Conservation (phyloP, 2,113 vertebrate species). For the Delphinapterus leucas region DNA sequence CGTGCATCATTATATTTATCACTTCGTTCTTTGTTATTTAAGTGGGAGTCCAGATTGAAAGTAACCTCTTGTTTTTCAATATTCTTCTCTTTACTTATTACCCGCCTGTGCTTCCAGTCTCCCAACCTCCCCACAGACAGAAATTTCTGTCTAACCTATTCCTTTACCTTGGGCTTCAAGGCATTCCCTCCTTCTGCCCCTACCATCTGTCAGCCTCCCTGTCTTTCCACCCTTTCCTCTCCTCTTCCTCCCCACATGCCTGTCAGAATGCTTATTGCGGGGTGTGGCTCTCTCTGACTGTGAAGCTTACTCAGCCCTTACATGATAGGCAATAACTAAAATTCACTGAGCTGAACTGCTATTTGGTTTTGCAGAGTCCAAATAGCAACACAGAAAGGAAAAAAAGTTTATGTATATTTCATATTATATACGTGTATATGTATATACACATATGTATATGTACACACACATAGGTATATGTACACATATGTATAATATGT, state of each 20-base stretch:
- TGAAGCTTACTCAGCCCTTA: not conserved
- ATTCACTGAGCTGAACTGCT: not conserved
- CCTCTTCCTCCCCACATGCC: not conserved
- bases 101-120: not conserved
- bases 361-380: not conserved
- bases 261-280: not conserved
- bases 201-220: conserved; percentile 34
- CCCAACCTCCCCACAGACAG: not conserved
- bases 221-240: not conserved
- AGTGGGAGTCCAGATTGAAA: not conserved
- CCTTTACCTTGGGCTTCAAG: conserved; percentile 12
- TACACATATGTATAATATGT: not conserved
- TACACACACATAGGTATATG: not conserved
- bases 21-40: not conserved
- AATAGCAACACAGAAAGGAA: not conserved
- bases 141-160: not conserved
- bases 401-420: not conserved
- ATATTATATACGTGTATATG: too few species aligned
- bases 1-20: not conserved
- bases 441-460: too few species aligned
- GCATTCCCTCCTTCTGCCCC: conserved; percentile 3
- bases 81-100: not conserved
- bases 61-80: not conserved
- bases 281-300: not conserved
- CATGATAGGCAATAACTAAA: not conserved